Conservation (phyloP, 2,113 vertebrate species). For the pig (Sus scrofa) region DNA sequence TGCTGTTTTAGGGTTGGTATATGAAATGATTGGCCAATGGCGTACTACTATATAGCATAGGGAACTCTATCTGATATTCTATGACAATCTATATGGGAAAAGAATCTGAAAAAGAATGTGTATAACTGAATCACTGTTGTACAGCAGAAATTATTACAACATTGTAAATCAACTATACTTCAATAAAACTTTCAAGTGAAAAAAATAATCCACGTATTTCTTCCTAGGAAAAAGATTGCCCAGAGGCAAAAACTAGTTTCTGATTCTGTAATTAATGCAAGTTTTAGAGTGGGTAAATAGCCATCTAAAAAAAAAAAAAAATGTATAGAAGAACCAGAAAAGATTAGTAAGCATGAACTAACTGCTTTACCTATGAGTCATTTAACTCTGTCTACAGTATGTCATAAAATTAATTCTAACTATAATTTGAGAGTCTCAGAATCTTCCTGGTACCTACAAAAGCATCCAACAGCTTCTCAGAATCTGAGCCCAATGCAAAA, state of each 20-base stretch:
- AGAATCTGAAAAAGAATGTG: no score
- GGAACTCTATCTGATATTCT: no score
- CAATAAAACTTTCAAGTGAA: no score
- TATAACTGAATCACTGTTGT: no score
- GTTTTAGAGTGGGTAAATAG: not conserved
- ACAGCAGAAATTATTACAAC: no score
- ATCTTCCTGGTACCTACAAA: constrained; percentile 2
- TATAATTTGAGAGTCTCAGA: not conserved
- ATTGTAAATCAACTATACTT: no score
- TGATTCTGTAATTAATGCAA: not conserved
- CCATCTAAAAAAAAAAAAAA: not conserved
- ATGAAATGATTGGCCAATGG: no score
- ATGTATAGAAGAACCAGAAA: not conserved
- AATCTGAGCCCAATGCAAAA: not conserved
- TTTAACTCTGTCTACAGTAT: not conserved
- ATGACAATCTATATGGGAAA: no score
- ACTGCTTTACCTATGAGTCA: not conserved
- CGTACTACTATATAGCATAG: no score
- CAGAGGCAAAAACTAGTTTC: not conserved
- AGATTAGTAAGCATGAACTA: not conserved
- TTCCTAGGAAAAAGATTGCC: not conserved
- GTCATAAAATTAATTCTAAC: not conserved
- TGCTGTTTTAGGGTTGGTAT: no score
- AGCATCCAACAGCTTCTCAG: not conserved
- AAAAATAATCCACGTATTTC: no score